Percentiles rank a stretch among this genome's conserved stretches.
Evolutionary conservation across 2,797 vertebrate genomes (phyloP).

Genomic region (Enteromius afrohamiltoni): DNA sequence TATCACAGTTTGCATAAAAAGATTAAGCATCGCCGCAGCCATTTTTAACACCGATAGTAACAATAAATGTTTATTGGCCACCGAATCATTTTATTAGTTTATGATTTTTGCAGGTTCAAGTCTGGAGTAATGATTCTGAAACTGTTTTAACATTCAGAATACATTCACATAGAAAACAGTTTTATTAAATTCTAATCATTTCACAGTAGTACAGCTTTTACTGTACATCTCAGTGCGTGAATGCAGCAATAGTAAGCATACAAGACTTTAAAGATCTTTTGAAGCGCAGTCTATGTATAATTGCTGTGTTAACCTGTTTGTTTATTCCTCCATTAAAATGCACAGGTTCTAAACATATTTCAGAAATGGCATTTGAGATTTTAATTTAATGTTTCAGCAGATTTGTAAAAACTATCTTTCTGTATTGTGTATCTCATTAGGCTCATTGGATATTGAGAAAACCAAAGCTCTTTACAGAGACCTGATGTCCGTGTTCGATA

Average conservation of each 20-base stretch:
- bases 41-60: neutral
- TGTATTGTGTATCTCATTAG: slow-evolving; percentile 67
- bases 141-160: neutral
- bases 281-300: neutral
- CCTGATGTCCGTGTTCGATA: slow-evolving; percentile 88
- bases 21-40: neutral
- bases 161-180: neutral
- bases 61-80: neutral
- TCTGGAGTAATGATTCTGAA: neutral
- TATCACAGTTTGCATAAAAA: neutral
- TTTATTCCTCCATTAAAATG: no score
- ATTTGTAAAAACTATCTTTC: neutral
- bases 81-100: neutral
- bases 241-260: neutral
- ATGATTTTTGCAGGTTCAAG: neutral
- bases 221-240: neutral
- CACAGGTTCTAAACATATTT: neutral
- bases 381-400: neutral
- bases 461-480: slow-evolving; percentile 91
- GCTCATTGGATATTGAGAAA: slow-evolving; percentile 77
- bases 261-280: neutral
- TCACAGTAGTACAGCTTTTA: neutral
- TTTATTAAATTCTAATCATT: neutral
- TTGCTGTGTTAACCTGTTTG: neutral
- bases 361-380: neutral